phyloP scores from a whole-genome alignment of 2,113 vertebrate genomes.

The Eptatretus burgeri region DNA sequence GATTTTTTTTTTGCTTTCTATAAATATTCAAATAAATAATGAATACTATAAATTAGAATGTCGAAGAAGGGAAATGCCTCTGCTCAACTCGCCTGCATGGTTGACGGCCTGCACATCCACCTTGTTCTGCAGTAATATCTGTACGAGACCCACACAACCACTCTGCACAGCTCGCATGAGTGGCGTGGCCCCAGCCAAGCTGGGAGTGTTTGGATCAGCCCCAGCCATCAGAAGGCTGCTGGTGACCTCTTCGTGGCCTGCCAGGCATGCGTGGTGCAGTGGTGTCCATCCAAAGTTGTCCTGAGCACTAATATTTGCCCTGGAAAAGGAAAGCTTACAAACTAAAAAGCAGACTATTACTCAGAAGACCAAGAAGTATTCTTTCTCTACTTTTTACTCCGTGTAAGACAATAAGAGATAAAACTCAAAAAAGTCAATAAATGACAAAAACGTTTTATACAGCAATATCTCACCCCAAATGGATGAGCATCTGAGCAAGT shows the following conservation, averaged over 20 bases:
- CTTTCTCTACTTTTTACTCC: too few species aligned
- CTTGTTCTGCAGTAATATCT: conserved; percentile 27
- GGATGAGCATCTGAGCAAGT: conserved; percentile 31
- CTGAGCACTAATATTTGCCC: conserved; percentile 29
- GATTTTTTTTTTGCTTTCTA: too few species aligned
- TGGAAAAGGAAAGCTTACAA: conserved; percentile 12
- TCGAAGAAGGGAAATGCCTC: too few species aligned
- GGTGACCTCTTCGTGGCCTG: conserved; percentile 34
- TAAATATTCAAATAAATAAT: too few species aligned
- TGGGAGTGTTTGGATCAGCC: conserved; percentile 23
- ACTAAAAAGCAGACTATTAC: neutral
- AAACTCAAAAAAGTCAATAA: neutral
- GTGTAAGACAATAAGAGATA: neutral
- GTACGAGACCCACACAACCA: conserved; percentile 32
- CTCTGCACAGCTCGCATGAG: conserved; percentile 57
- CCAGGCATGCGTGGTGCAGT: conserved; percentile 58
- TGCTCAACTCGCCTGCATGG: too few species aligned
- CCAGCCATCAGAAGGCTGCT: conserved; percentile 36
- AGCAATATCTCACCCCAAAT: conserved; percentile 25
- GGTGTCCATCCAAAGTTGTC: conserved; percentile 80
- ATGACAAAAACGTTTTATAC: too few species aligned
- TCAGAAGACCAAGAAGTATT: neutral
- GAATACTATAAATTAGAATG: too few species aligned
- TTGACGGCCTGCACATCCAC: too few species aligned
- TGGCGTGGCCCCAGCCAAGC: conserved; percentile 37